Base-by-base conservation (phyloP, 2,797 vertebrate species). In the Gallinago nigripennis region DNA sequence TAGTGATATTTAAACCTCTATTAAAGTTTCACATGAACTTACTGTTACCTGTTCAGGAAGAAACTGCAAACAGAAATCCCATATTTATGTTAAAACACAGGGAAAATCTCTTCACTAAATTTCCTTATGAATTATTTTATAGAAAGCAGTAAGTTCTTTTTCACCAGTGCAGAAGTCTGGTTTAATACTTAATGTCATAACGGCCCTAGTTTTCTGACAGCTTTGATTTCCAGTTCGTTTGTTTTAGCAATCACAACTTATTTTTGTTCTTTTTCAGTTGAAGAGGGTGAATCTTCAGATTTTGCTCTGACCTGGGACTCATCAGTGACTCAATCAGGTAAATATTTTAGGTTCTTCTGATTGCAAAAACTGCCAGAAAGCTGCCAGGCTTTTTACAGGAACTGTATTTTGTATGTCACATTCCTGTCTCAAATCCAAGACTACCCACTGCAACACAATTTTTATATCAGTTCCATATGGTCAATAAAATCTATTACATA, bases 201-300 rank as follows among this genome's bases (percentile, higher is more conserved):
- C 31, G 58, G 51, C 77, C 43, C 27, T 81, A 41, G 46, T 60
- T 94, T 53, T 94, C 60, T 73, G 39, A 31, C 76, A 50, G 39
- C 30, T 90, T 71, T 78, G 16, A 61, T 93, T 95, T 95, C 63
- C 54, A 64, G 41, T 70, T 87, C 4, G 76, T 82, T 87, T 63
- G 51, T 27, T 83, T 95, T 88, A 79, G 72, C 28, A 87, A 94
- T 98, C 92, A 97, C 92, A 95, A 85, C 20, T 75, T 30, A 93
- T 89, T 97, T 95, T 97, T 80, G 82, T 96, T 98, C 80, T 97
- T 92, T 97, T 99, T 97, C 98, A 97, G 99, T 99, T 65, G 99
- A 99, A 97, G 99, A 99, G 96, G 99, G 98, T 51, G 99, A 99
- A 98, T 98, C 99, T 92, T 99, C 99, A 46, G 99, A 99, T 98